Conservation (phyloP, 2,888 invertebrate genomes). For the Papilio gigon region DNA sequence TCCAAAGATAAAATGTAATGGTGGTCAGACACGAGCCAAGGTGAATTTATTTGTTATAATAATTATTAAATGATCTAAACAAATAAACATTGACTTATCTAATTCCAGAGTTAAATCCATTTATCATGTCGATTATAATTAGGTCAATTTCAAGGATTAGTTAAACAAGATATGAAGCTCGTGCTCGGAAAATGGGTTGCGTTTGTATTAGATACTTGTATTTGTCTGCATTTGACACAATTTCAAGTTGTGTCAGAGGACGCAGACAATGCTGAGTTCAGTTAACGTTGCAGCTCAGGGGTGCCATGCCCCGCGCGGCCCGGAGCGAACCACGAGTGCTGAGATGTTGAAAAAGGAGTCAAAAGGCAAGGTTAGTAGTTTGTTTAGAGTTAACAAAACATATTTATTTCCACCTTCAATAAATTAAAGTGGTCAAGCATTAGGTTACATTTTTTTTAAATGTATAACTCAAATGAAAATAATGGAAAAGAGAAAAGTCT, state of each 20-base stretch:
- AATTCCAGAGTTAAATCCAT: not conserved
- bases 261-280: not conserved
- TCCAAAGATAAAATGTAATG: too few species aligned
- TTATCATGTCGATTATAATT: not conserved
- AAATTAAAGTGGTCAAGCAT: too few species aligned
- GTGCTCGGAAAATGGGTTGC: conserved; percentile 23
- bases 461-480: too few species aligned
- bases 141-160: conserved; percentile 6
- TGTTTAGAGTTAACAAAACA: too few species aligned
- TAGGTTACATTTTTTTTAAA: too few species aligned
- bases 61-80: not conserved
- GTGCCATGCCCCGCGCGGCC: not conserved
- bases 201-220: conserved; percentile 9
- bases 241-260: not conserved
- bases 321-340: not conserved
- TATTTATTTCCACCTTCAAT: too few species aligned
- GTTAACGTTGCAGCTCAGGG: conserved; percentile 16
- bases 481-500: too few species aligned
- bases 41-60: not conserved
- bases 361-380: conserved; percentile 42
- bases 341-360: conserved; percentile 42
- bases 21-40: too few species aligned
- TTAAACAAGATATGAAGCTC: conserved; percentile 4
- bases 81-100: not conserved
- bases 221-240: not conserved